Conservation (phyloP, 2,888 invertebrate species). For the Ephialtes manifestator region DNA sequence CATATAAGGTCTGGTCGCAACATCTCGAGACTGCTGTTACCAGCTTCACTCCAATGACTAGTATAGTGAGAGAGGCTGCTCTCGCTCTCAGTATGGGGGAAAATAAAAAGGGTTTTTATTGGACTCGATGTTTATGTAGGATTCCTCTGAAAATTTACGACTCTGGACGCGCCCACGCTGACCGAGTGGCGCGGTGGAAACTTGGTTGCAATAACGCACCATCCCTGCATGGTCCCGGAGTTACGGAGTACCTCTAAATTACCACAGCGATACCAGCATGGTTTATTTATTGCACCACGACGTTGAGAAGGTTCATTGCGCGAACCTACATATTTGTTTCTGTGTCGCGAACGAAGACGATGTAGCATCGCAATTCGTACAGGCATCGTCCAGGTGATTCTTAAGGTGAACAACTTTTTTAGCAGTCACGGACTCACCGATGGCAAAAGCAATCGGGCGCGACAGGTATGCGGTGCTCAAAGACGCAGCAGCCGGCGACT, state of each 20-base stretch:
- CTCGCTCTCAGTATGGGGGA: slow-evolving; percentile 31
- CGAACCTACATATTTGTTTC: slow-evolving; percentile 24
- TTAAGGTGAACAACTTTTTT: slow-evolving; percentile 34
- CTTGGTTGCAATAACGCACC: slow-evolving; percentile 55
- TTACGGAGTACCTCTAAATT: slow-evolving; percentile 55
- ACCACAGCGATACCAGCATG: slow-evolving; percentile 49
- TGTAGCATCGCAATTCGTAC: background rate
- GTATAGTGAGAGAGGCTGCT: slow-evolving; percentile 14
- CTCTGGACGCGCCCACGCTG: slow-evolving; percentile 64
- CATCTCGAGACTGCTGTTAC: slow-evolving; percentile 32
- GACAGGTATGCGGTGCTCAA: background rate
- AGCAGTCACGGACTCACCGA: slow-evolving; percentile 3
- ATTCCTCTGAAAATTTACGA: slow-evolving; percentile 68
- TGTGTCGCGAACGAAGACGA: background rate
- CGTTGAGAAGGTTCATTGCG: slow-evolving; percentile 36
- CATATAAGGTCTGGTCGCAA: slow-evolving; percentile 22
- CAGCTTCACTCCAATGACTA: slow-evolving; percentile 12
- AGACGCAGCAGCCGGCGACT: background rate
- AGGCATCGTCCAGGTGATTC: slow-evolving; percentile 12
- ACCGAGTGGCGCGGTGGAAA: slow-evolving; percentile 29
- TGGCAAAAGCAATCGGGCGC: slow-evolving; percentile 27
- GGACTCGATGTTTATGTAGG: slow-evolving; percentile 66
- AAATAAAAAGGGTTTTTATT: slow-evolving; percentile 60
- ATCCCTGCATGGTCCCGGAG: background rate
- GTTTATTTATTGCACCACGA: slow-evolving; percentile 52